Evolutionary conservation across 64 coral and sea anemone genomes (phyloP), one percentile per base, ranked within the genome.

Genomic region (Montipora sp.): DNA sequence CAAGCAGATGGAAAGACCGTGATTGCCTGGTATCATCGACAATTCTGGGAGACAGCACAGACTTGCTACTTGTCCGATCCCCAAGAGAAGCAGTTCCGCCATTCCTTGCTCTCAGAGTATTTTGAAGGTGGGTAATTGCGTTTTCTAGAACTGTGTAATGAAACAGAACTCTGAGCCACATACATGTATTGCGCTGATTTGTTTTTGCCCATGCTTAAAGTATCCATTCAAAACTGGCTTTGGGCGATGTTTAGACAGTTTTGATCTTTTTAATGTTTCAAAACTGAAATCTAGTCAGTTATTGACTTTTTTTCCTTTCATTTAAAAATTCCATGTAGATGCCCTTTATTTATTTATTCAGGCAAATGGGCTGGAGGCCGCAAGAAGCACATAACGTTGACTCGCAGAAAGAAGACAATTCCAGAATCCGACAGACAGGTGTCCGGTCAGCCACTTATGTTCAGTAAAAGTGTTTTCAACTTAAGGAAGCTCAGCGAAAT

Each of bases 41-140:
- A 97, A 77, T 97, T 97, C 66, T 97, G 95, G 95, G 95, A 97
- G 77, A 87, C 95, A 12, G 92, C 92, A 8, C 92, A 91, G 71
- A 74, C 22, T 22, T 59, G 77, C 43, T 97, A 97, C 49, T 74
- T 97, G 75, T 87, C 68, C 12, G 77, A 82, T 18, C 87, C 81
- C 58, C 49, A 75, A 3, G 92, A 91, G 46, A 97, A 89, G 72
- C 47, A 83, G 66, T 19, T 59, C 22, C 81, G 92, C 8, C 95
- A 97, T 84, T 83, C 89, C n/a, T 94, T 97, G 77, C 87, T 97
- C 13, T 78, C 91, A 11, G 95, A 94, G 23, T 97, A 94, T 19
- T 97, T 97, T 87, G 47, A 68, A 88, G 95, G 91, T 93, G 51
- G 15, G 49, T 19, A 44, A 5, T 5, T 16, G 15, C 36, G 12